Evolutionary conservation across 2,797 vertebrate species (phyloP), one percentile per base, ranked within the genome.

Genomic region (Molothrus aeneus): DNA sequence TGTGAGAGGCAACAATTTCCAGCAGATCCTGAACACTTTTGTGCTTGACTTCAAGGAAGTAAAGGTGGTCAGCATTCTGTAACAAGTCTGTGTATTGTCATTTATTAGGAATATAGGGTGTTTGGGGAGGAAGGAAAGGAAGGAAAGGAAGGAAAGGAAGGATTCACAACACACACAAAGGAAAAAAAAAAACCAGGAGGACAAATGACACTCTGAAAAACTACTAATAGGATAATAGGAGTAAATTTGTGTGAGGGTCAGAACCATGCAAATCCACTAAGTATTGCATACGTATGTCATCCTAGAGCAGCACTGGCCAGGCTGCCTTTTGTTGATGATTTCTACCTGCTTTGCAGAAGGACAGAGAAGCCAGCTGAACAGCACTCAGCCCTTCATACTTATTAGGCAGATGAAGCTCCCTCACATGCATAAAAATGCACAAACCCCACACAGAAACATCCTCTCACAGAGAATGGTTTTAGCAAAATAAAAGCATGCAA

Each of bases 91-190:
- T 54, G 16, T 69, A 66, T 82, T 63, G 48, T 13, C 53, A 25
- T 0, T 0, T 61, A 13, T 19, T 74, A 71, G 13, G 74, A 80
- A 86, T 65, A 42, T 3, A 32, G 38, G 13, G 34, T 40, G 16
- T 51, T 57, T 48, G 48, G 9, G 15, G 48, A 4, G 22, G n/a
- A 15, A 24, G 45, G 21, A 13, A 11, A 17, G 43, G 43, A 3
- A 42, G 13, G 24, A 2, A 13, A n/a, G n/a, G n/a, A n/a, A n/a
- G 3, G 8, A 1, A 2, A 6, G 6, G 10, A 2, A 22, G 5
- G 5, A 7, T 63, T 18, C 24, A 51, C 47, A 50, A 47, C 26
- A 73, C 2, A 59, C 2, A 60, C 25, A 34, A 12, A 15, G 13
- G 7, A 11, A 6, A 38, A 26, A 9, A 51, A 19, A 54, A 21